Base-by-base conservation (phyloP, 1,140 invertebrate species). In the Homalodisca vitripennis region DNA sequence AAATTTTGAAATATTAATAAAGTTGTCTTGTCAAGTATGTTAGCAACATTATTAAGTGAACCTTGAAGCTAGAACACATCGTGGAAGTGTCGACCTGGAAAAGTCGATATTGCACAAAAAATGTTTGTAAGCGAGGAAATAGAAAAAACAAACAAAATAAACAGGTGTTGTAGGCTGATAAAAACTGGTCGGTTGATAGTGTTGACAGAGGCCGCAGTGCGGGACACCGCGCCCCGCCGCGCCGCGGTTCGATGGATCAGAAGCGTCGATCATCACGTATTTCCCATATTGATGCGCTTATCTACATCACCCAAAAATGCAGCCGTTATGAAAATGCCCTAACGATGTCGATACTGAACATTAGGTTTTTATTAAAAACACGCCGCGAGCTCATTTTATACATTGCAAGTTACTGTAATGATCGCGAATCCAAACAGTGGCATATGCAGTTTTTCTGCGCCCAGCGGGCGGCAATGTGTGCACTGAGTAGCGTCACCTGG, bases 231-330 rank as follows among this genome's bases (percentile, higher is more conserved):
- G 48, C 10, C 3, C 48, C 6, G 48, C 48, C 3, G 48, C 12
- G 48, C 13, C 48, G 12, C 12, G 48, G 48, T 24, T 13, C 48
- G 48, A 53, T 53, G 10, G 20, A 12, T 20, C 22, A 24, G 17
- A 41, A 10, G 34, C 34, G 12, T 22, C 48, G 48, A 53, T 53
- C 48, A 53, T 53, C 48, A 53, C 48, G 48, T 53, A 53, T 53
- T 20, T 6, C 13, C 48, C 48, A 53, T 53, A 53, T 53, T 53
- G 48, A 53, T 53, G 48, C 48, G 48, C 48, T 53, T 53, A 53
- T 53, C 48, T n/a, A 24, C 48, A 13, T 13, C 34, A 24, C 22
- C 48, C 48, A 53, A 53, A 53, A 53, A 53, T 53, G 48, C 48
- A 53, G 20, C 20, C 48, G 22, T 13, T 53, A 53, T 53, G 3